Evolutionary conservation across 2,113 vertebrate species (phyloP).

Genomic region (Macaca nemestrina): DNA sequence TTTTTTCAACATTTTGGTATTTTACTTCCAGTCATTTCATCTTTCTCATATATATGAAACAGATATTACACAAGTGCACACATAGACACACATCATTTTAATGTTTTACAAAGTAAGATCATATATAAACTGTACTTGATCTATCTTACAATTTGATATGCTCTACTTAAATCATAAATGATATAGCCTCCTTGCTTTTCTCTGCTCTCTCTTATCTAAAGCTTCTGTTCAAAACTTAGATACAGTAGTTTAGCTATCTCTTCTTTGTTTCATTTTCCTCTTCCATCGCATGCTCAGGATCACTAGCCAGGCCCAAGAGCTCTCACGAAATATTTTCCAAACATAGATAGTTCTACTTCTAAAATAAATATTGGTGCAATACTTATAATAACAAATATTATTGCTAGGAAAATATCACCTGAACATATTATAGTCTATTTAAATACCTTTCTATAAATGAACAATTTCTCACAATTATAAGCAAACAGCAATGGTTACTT

Average conservation of each 20-base stretch:
- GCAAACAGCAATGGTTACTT: background rate
- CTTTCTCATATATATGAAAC: background rate
- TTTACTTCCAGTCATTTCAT: background rate
- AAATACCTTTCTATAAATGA: background rate
- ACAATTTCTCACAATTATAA: background rate
- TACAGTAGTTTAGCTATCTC: background rate
- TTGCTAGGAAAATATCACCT: background rate
- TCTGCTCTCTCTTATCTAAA: background rate
- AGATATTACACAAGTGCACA: background rate
- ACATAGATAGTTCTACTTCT: background rate
- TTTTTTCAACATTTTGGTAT: background rate
- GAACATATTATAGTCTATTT: background rate
- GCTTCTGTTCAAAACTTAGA: background rate
- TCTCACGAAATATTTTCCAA: background rate
- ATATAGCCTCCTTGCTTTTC: background rate
- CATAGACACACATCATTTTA: background rate
- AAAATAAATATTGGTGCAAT: background rate
- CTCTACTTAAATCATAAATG: conserved; percentile 1
- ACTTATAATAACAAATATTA: background rate
- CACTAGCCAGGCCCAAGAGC: background rate
- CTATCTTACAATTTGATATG: background rate
- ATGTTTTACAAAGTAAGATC: background rate
- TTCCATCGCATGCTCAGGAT: background rate
- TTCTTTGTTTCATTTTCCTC: background rate
- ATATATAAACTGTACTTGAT: background rate